Base-by-base conservation (phyloP, 2,113 vertebrate species). In the Mohoua ochrocephala region DNA sequence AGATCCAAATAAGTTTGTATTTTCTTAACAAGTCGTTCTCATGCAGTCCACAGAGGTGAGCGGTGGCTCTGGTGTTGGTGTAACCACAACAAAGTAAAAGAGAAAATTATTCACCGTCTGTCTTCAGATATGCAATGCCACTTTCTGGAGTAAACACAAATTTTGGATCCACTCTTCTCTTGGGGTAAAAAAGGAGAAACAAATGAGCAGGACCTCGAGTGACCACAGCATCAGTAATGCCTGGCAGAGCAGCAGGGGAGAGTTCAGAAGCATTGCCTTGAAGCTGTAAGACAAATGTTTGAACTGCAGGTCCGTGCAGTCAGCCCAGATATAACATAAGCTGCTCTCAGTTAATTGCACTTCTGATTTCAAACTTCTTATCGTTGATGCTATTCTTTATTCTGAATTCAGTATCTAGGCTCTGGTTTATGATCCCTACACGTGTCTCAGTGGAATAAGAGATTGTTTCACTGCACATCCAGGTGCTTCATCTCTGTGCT, bases 91-190 rank as follows among this genome's bases (percentile, higher is more conserved):
- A 41, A n/a, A 47, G 8, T 60, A 69, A 57, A 57, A 30, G 3
- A 61, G 19, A 2, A 14, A 28, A 59, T 42, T 53, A 31, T 83
- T 92, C 35, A 50, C 7, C 6, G 14, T 12, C 2, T 16, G 4
- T 27, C 6, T 64, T 71, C 19, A 80, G 47, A 4, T 21, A 7
- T 1, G 6, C 31, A 39, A 37, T 63, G 10, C 5, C 4, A n/a
- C 3, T 13, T 70, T 75, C 21, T 60, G 61, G 73, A 77, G 21
- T 50, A 41, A 90, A 83, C 73, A 83, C 22, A 24, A 13, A 45
- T 50, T 84, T 16, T 59, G 27, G 2, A 45, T 53, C 24, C 0
- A 0, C 19, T 24, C 47, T 8, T 23, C 1, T 88, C 0, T 5
- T 57, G 65, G 18, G 45, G 28, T 1, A 44, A 54, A 74, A 53